These are phyloP conservation scores for Drosophila rellima DNA, from an alignment of 2,888 invertebrate genomes.

Conservation along the genomic window DNA sequence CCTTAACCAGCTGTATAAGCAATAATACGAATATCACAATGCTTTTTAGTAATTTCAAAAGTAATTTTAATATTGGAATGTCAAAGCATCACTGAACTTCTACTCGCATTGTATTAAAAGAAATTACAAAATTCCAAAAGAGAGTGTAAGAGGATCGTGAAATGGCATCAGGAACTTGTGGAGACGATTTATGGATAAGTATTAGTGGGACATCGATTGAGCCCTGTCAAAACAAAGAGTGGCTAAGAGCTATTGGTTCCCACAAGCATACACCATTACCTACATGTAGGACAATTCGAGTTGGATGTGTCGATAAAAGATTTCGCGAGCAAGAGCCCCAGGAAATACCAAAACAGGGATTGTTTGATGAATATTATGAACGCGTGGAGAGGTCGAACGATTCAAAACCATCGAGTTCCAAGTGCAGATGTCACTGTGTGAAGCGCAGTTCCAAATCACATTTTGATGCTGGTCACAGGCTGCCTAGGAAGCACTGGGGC, in stretches of 20 bases:
- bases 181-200: slow-evolving; percentile 30
- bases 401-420: neutral
- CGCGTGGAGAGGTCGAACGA: neutral
- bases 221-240: neutral
- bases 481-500: slow-evolving; percentile 34
- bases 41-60: neutral
- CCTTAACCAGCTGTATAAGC: too few species aligned
- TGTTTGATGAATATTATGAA: slow-evolving; percentile 25
- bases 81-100: neutral
- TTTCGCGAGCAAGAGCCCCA: accelerated
- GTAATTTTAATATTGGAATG: neutral
- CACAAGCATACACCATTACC: neutral
- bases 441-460: neutral
- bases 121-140: neutral
- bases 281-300: neutral
- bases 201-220: neutral
- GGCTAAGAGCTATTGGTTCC: neutral
- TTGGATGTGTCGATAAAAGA: neutral
- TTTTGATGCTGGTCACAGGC: too few species aligned
- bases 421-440: neutral
- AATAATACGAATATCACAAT: too few species aligned
- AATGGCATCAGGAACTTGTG: slow-evolving; percentile 19
- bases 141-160: accelerated
- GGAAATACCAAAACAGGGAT: slow-evolving; percentile 28
- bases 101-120: neutral